Percentiles rank a stretch among this genome's conserved stretches.
Evolutionary conservation across 2,113 vertebrate genomes (phyloP).

Genomic region (Paracanthobrama guichenoti): DNA sequence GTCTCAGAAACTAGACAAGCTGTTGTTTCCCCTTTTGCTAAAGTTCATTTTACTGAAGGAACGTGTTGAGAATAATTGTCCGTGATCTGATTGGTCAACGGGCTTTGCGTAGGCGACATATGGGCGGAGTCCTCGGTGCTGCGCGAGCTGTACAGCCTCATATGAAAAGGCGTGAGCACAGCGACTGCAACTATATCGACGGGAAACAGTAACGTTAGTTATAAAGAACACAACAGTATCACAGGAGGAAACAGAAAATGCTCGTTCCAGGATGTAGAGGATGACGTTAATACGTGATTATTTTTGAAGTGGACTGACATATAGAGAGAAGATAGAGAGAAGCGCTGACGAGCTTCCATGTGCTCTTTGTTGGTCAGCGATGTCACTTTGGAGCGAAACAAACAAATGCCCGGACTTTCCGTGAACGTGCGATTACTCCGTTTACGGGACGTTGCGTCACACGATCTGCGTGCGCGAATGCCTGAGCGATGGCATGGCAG

Average conservation of each 20-base stretch:
- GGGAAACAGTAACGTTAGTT: neutral
- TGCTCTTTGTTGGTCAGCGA: neutral
- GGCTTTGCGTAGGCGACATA: neutral
- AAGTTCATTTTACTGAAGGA: neutral
- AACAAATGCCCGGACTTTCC: neutral
- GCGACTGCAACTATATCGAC: neutral
- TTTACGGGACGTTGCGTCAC: neutral
- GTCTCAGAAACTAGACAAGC: too few relatives aligned
- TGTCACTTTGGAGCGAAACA: neutral
- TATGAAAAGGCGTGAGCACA: rapidly evolving
- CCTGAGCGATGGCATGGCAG: constrained; percentile 41
- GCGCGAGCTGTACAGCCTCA: neutral
- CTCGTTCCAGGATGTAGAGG: neutral
- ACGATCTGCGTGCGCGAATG: neutral
- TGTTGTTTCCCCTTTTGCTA: neutral
- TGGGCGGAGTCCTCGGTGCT: neutral
- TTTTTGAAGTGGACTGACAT: neutral
- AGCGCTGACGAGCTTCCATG: neutral
- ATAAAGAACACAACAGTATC: neutral
- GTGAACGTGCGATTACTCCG: neutral
- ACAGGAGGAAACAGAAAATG: neutral
- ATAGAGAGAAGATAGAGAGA: neutral
- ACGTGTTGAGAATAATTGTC: neutral
- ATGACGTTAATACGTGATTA: neutral
- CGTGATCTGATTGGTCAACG: neutral